Evolutionary conservation across 2,888 invertebrate genomes (phyloP).

Genomic region (Macaria liturata): DNA sequence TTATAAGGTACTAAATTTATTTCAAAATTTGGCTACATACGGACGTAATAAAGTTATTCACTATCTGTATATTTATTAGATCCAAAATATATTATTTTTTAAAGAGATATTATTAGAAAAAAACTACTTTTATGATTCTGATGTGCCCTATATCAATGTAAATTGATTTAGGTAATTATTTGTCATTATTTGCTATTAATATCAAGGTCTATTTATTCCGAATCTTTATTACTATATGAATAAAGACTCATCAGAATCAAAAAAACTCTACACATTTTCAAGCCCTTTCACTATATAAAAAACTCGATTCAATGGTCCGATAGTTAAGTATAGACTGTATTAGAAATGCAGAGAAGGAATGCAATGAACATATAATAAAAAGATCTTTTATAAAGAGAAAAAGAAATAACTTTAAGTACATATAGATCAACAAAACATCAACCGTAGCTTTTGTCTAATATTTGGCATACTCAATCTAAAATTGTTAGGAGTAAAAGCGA

Average conservation of each 20-base stretch:
- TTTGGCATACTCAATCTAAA: slow-evolving; percentile 35
- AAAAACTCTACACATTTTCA: not conserved
- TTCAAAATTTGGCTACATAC: slow-evolving; percentile 12
- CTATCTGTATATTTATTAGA: slow-evolving; percentile 9
- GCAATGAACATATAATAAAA: slow-evolving; percentile 17
- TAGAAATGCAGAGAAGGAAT: slow-evolving; percentile 34
- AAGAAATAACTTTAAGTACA: slow-evolving; percentile 35
- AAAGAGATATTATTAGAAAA: not conserved
- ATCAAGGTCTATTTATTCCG: too few species aligned
- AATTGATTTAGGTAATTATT: too few species aligned
- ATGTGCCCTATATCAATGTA: too few species aligned
- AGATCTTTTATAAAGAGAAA: slow-evolving; percentile 14
- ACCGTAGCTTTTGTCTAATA: slow-evolving; percentile 33
- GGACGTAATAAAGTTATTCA: slow-evolving; percentile 11
- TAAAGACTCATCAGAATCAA: not conserved
- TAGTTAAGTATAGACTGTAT: slow-evolving; percentile 10
- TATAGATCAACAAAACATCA: slow-evolving; percentile 33
- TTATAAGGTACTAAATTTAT: not conserved
- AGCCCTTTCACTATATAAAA: slow-evolving; percentile 11
- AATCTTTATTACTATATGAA: not conserved
- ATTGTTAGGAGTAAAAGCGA: not conserved
- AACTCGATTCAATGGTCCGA: slow-evolving; percentile 17
- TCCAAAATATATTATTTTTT: slow-evolving; percentile 1
- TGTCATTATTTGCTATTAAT: too few species aligned
- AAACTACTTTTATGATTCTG: slow-evolving; percentile 1